Conservation (phyloP, 2,797 vertebrate species). For the Nasua narica region DNA sequence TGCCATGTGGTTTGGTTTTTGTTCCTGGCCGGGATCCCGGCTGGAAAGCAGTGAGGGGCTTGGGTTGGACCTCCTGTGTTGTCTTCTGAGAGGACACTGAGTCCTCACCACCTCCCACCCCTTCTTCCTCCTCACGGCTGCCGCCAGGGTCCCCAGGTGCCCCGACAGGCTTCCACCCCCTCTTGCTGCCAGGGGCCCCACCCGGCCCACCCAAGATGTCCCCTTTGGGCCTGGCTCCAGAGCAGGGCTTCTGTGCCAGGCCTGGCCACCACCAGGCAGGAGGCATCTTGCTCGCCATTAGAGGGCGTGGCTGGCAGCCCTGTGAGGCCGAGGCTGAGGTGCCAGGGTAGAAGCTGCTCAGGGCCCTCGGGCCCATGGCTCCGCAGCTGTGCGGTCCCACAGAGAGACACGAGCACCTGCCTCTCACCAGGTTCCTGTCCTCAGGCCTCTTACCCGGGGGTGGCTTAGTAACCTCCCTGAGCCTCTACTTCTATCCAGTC, state of each 20-base stretch:
- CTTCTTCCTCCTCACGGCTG: slow-evolving; percentile 11
- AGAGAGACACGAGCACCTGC: neutral
- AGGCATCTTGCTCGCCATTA: neutral
- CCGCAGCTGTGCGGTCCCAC: neutral
- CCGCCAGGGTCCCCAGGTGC: neutral
- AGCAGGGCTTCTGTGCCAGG: neutral
- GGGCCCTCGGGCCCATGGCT: neutral
- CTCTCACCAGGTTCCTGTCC: neutral
- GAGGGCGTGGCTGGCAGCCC: no score
- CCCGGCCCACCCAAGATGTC: neutral
- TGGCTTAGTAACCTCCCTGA: neutral
- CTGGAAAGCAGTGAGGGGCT: neutral
- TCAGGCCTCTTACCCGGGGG: neutral
- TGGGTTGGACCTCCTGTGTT: neutral
- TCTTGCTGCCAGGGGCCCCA: neutral
- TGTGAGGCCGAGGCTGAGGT: neutral
- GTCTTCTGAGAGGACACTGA: neutral
- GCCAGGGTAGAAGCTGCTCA: neutral
- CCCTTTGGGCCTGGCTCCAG: neutral
- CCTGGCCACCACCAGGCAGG: neutral
- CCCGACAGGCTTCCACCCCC: neutral
- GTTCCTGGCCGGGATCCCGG: slow-evolving; percentile 21
- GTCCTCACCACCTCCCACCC: neutral
- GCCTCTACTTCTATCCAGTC: neutral
- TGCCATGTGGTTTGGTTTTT: neutral